A percentile compares a stretch with the other conserved stretches of the same genome.
These are phyloP conservation scores for Pyrrhia umbra DNA, from an alignment of 2,888 invertebrate species.

Conservation along the genomic window DNA sequence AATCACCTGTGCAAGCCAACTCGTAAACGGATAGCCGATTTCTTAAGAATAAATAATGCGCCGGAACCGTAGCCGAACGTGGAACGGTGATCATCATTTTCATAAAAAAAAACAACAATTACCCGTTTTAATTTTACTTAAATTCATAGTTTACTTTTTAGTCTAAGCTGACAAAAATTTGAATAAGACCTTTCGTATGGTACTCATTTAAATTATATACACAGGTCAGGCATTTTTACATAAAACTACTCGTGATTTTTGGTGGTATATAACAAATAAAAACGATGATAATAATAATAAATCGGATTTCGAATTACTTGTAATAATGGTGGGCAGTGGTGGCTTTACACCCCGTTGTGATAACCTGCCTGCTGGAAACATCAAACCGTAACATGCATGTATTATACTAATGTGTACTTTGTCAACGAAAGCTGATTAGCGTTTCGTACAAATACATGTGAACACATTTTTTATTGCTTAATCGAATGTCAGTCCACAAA, in stretches of 20 bases:
- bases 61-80: not conserved
- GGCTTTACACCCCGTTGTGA: slow-evolving; percentile 38
- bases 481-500: slow-evolving; percentile 48
- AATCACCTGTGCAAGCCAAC: not conserved
- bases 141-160: too few relatives aligned
- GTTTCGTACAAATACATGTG: slow-evolving; percentile 43
- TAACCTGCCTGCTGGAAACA: slow-evolving; percentile 26
- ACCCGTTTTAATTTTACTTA: too few relatives aligned
- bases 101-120: too few relatives aligned
- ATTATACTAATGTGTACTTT: slow-evolving; percentile 21
- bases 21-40: too few relatives aligned
- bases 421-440: slow-evolving; percentile 33
- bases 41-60: not conserved
- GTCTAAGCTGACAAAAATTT: not conserved
- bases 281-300: slow-evolving; percentile 14
- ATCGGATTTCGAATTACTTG: not conserved
- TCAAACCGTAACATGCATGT: slow-evolving; percentile 13
- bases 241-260: not conserved
- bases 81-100: too few relatives aligned
- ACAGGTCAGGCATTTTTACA: not conserved
- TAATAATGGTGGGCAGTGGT: slow-evolving; percentile 16
- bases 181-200: not conserved
- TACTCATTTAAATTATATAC: slow-evolving; percentile 10
- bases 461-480: slow-evolving; percentile 61
- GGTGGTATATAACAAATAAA: not conserved